Evolutionary conservation across 2,888 invertebrate genomes (phyloP), one percentile per base, ranked within the genome.

Genomic region (Agonopterix subpropinquella): DNA sequence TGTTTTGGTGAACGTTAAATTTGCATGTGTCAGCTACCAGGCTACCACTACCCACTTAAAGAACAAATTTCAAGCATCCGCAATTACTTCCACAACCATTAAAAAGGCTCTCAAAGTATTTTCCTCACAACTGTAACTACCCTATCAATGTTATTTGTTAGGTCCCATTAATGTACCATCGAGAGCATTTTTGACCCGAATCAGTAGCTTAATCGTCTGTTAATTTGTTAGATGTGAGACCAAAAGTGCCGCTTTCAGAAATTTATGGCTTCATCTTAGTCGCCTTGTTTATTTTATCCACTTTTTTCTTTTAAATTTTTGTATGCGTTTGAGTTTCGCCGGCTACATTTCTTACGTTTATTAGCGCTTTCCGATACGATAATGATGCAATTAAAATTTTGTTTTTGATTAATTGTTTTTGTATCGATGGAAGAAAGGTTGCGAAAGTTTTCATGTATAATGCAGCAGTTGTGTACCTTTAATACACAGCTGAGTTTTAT

Each of bases 161-260:
- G 56, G 62, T 64, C 67, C 75, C 84, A 81, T 83, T 83, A 82
- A 78, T 70, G 77, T 65, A 66, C 66, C 71, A 70, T 64, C 68
- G 65, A 69, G 65, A 64, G 69, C 67, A 72, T 73, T 77, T 73
- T 69, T 71, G 71, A 75, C 71, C 74, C 67, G 68, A 82, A 85
- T 85, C 87, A 70, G 88, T 86, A 88, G 88, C 87, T 77, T 84
- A 86, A 87, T 87, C 80, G 79, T 52, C 76, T 70, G 84, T 87
- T 87, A 87, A 88, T 87, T 88, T 88, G 88, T 88, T 85, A 83
- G 69, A 79, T 70, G 66, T 65, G 71, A 73, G 70, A 69, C 72
- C 68, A 80, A 84, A 82, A 79, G 83, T 65, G 77, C 87, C 87
- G 86, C 83, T 68, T 60, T 56, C 52, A 54, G 65, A 62, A 76